A percentile compares a stretch with the other conserved stretches of the same genome.
Conservation (phyloP, 2,888 invertebrate genomes). For the Tinea pellionella region DNA sequence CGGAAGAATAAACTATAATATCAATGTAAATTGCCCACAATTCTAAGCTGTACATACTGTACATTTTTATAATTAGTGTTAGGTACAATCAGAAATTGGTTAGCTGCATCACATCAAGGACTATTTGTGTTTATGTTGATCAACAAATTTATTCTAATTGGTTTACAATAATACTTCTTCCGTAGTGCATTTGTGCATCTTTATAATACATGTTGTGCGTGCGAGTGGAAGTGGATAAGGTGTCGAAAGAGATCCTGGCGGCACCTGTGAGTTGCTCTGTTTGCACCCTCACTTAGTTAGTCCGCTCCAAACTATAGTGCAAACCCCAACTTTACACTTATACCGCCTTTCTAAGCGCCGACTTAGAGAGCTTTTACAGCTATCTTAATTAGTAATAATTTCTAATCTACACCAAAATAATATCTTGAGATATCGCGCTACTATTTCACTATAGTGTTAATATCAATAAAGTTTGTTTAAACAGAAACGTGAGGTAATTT, state of each 20-base stretch:
- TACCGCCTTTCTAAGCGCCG: background rate
- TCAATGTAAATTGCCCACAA: too few relatives aligned
- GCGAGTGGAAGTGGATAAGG: background rate
- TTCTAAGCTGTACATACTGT: too few relatives aligned
- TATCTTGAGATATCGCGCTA: background rate
- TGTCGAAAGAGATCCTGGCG: slow-evolving; percentile 27
- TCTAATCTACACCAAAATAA: background rate
- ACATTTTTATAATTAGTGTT: too few relatives aligned
- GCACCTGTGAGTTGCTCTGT: slow-evolving; percentile 45
- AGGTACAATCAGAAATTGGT: too few relatives aligned
- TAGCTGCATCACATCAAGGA: too few relatives aligned
- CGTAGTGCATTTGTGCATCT: too few relatives aligned
- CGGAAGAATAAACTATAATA: slow-evolving; percentile 12
- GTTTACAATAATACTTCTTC: too few relatives aligned
- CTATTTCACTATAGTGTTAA: background rate
- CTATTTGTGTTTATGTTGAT: too few relatives aligned
- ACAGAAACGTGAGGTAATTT: background rate
- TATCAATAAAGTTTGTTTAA: background rate
- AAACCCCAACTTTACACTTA: slow-evolving; percentile 26
- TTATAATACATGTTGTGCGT: background rate
- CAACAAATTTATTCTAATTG: too few relatives aligned
- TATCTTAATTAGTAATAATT: background rate
- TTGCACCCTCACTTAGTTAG: slow-evolving; percentile 57
- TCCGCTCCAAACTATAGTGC: slow-evolving; percentile 49
- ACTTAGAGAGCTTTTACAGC: background rate